These are phyloP conservation scores for Procambarus clarkii DNA, from an alignment of 1,140 invertebrate genomes.

Conservation along the genomic window DNA sequence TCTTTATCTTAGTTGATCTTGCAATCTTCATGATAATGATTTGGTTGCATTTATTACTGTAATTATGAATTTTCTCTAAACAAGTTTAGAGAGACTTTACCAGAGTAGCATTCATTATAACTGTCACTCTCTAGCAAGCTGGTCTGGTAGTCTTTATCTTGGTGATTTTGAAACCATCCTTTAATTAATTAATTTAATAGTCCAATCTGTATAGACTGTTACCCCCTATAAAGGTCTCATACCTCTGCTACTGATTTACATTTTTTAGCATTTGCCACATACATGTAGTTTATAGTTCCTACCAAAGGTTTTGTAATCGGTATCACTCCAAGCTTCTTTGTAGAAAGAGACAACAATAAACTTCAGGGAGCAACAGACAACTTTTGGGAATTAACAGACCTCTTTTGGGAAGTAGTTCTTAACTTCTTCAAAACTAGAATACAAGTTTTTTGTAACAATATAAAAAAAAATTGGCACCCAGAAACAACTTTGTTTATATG, in stretches of 20 bases:
- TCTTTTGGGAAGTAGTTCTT: neutral
- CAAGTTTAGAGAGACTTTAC: neutral
- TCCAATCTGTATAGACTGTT: neutral
- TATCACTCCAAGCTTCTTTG: neutral
- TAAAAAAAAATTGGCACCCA: neutral
- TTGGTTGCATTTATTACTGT: no score
- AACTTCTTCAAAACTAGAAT: conserved; percentile 7
- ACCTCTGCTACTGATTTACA: neutral
- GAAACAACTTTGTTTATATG: neutral
- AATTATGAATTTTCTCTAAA: neutral
- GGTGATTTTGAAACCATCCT: neutral
- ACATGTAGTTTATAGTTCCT: neutral
- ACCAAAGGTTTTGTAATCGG: neutral
- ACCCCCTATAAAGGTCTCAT: neutral
- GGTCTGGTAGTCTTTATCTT: neutral
- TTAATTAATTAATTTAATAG: no score
- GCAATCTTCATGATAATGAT: no score
- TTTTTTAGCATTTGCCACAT: neutral
- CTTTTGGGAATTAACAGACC: neutral
- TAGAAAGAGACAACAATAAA: neutral
- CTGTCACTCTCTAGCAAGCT: neutral
- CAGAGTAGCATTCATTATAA: neutral
- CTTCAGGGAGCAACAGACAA: conserved; percentile 1
- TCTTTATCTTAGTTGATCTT: neutral
- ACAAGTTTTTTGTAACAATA: neutral